Base-by-base conservation (phyloP, 2,888 invertebrate genomes). In the Drosophila borealis region DNA sequence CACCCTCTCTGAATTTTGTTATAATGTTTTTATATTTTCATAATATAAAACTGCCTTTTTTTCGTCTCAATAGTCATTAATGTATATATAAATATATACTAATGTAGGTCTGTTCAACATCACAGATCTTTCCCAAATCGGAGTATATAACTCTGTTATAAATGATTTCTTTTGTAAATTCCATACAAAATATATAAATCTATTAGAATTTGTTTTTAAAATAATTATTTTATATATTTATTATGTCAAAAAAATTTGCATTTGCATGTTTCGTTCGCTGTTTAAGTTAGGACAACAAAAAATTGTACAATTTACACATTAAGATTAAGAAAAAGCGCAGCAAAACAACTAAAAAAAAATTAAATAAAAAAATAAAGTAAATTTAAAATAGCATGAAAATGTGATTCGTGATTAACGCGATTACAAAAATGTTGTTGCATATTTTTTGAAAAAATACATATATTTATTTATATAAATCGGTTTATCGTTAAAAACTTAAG, bases 251-350 rank as follows among this genome's bases (percentile, higher is more conserved):
- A 83, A 81, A 72, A 67, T 73, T 71, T 69, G 86, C 78, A 81
- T 76, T 70, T 75, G 70, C 69, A 65, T 83, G 72, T 78, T 78
- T 81, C 74, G 70, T 76, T 84, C 72, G 70, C 75, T 74, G 74
- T 82, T 85, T 88, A 70, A 76, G 62, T 83, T 76, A 89, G 67
- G 88, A 81, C 87, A 88, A 87, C 73, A 88, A 78, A 61, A 86
- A 89, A 89, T 89, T 85, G 61, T 77, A 85, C 88, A 85, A 89
- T 85, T 85, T 88, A 85, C 80, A 85, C 68, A 84, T 70, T 89
- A 89, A 66, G 59, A 70, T 69, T 74, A 78, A 57, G 54, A 80
- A 80, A 63, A 61, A 60, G 37, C 74, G 53, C 62, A 73, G 74
- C 66, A 78, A 72, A 82, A 72, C 68, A 67, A 71, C n/a, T 46